A percentile compares a stretch with the other conserved stretches of the same genome.
phyloP scores from a whole-genome alignment of 1,140 invertebrate species.

The Drosophila parabipectinata region DNA sequence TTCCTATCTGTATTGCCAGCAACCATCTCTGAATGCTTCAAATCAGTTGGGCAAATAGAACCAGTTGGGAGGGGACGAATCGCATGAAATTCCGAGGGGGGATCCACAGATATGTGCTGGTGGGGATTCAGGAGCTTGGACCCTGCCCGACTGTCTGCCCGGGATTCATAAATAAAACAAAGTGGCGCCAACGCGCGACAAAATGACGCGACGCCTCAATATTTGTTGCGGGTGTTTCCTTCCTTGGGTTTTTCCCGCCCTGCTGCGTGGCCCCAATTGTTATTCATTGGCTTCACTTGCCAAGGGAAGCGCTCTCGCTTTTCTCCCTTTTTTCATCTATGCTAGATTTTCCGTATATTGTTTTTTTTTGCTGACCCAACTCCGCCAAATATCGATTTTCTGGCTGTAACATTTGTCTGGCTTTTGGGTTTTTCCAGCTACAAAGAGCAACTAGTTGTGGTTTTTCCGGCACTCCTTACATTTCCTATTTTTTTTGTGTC shows the following conservation, averaged over 20 bases:
- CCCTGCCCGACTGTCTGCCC: slow-evolving; percentile 51
- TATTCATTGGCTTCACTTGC: slow-evolving; percentile 76
- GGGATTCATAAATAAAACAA: slow-evolving; percentile 76
- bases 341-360: neutral
- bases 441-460: slow-evolving; percentile 70
- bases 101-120: neutral
- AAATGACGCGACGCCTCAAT: slow-evolving; percentile 63
- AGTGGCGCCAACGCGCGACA: slow-evolving; percentile 69
- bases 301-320: slow-evolving; percentile 6
- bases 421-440: slow-evolving; percentile 54
- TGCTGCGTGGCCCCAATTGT: slow-evolving; percentile 49
- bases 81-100: neutral
- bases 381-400: slow-evolving; percentile 73
- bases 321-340: slow-evolving; percentile 22
- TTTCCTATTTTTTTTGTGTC: neutral
- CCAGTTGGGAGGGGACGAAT: slow-evolving; percentile 13
- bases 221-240: slow-evolving; percentile 28
- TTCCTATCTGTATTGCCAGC: neutral
- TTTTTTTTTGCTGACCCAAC: slow-evolving; percentile 44
- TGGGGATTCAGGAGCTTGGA: slow-evolving; percentile 4
- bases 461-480: slow-evolving; percentile 13
- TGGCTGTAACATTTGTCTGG: slow-evolving; percentile 66
- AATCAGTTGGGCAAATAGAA: slow-evolving; percentile 74
- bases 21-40: slow-evolving; percentile 27
- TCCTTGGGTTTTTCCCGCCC: slow-evolving; percentile 2